These are phyloP conservation scores for Oscheius sp. DNA, from an alignment of 2,888 invertebrate species.

Conservation along the genomic window DNA sequence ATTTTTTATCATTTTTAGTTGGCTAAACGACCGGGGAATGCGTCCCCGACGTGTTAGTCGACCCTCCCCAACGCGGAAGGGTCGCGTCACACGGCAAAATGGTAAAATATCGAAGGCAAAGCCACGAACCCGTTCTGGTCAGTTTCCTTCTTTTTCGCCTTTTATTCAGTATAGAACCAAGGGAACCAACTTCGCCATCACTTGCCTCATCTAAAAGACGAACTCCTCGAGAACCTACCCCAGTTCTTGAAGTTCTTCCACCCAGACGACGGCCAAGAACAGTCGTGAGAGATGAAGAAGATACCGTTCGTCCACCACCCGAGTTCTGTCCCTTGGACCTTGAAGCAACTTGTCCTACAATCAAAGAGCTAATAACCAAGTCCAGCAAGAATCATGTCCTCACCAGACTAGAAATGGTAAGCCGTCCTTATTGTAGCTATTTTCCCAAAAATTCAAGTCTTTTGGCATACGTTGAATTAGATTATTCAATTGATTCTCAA, in stretches of 20 bases:
- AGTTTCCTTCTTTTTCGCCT: background rate
- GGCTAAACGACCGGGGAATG: background rate
- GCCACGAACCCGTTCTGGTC: too few species aligned
- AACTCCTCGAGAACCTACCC: background rate
- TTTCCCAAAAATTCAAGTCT: background rate
- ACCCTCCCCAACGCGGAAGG: background rate
- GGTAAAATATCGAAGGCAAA: background rate
- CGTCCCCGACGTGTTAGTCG: background rate
- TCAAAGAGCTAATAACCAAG: slow-evolving; percentile 19
- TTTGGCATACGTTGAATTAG: too few species aligned
- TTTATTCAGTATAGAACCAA: background rate
- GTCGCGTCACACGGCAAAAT: background rate
- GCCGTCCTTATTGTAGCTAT: background rate
- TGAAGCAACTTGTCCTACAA: slow-evolving; percentile 16
- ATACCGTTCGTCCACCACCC: slow-evolving; percentile 32
- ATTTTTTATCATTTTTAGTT: background rate
- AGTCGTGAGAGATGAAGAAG: background rate
- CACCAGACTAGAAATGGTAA: slow-evolving; percentile 28
- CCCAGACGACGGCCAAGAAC: background rate
- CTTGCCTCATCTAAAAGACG: background rate
- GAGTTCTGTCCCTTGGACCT: slow-evolving; percentile 37
- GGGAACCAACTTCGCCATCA: background rate
- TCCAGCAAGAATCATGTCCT: slow-evolving; percentile 1
- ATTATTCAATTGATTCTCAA: too few species aligned
- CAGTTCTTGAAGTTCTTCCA: background rate